Evolutionary conservation across 1,140 invertebrate genomes (phyloP).

Genomic region (Drosophila bocqueti): DNA sequence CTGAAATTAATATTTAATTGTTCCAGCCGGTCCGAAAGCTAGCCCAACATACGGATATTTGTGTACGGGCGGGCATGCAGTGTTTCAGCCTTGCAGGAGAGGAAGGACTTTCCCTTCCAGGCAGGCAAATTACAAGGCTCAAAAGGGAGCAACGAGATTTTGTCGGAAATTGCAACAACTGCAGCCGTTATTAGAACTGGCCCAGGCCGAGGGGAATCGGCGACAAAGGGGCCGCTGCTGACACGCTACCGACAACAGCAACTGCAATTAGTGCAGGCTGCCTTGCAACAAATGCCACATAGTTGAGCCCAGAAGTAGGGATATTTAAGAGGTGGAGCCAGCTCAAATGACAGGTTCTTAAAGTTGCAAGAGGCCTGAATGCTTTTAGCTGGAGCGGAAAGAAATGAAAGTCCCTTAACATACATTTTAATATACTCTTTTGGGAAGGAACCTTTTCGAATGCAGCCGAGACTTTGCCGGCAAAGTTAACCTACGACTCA

Average conservation of each 20-base stretch:
- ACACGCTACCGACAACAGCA: slow-evolving; percentile 30
- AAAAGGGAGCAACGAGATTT: slow-evolving; percentile 33
- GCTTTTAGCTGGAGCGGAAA: neutral
- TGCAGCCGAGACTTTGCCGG: neutral
- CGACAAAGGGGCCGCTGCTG: neutral
- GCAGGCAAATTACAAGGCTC: slow-evolving; percentile 43
- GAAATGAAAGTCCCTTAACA: neutral
- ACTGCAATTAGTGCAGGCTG: slow-evolving; percentile 64
- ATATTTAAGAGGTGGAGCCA: slow-evolving; percentile 9
- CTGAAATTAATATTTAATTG: slow-evolving; percentile 55
- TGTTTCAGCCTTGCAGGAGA: neutral
- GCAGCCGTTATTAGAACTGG: slow-evolving; percentile 52
- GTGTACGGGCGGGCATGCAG: neutral
- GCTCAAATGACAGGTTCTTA: slow-evolving; percentile 5
- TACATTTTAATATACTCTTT: neutral
- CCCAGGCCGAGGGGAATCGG: neutral
- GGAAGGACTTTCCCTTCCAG: slow-evolving; percentile 18
- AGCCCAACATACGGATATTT: slow-evolving; percentile 12
- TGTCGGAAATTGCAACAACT: slow-evolving; percentile 67
- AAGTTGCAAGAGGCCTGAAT: neutral
- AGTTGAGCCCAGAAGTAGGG: slow-evolving; percentile 17
- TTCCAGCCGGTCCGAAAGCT: slow-evolving; percentile 8
- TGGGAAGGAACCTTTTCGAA: neutral
- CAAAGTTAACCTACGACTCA: slow-evolving; percentile 16
- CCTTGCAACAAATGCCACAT: slow-evolving; percentile 41